These are phyloP conservation scores for Chaetodon trifasciatus DNA, from an alignment of 2,797 vertebrate species.

Conservation along the genomic window DNA sequence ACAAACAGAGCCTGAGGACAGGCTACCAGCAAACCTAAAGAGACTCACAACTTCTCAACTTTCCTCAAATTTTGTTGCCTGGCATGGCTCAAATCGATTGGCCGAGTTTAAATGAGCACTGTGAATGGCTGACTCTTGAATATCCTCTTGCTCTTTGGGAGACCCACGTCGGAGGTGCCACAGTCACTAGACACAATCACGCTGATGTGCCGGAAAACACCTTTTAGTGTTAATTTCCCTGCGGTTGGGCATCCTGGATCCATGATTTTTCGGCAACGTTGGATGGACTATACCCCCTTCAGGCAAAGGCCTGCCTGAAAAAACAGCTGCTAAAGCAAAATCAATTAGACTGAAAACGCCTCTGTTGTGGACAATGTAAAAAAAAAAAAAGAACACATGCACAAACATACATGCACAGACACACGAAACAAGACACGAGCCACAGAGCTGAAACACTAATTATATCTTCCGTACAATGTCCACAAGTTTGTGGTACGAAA, in stretches of 20 bases:
- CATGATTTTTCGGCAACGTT: constrained; percentile 23
- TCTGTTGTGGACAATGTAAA: constrained; percentile 64
- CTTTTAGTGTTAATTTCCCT: constrained; percentile 47
- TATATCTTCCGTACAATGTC: constrained; percentile 65
- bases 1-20: constrained; percentile 52
- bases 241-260: constrained; percentile 24
- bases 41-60: constrained; percentile 32
- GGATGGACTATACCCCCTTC: constrained; percentile 54
- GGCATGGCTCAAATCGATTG: constrained; percentile 16
- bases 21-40: constrained; percentile 58
- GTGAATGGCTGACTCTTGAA: constrained; percentile 28
- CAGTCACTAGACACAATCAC: constrained; percentile 26
- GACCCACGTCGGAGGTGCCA: constrained; percentile 21
- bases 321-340: constrained; percentile 34
- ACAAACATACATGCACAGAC: constrained; percentile 42
- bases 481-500: constrained; percentile 64
- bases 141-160: constrained; percentile 39
- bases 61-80: constrained; percentile 13
- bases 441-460: constrained; percentile 49
- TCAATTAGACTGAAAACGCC: constrained; percentile 46
- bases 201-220: constrained; percentile 47
- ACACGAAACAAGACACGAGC: constrained; percentile 40
- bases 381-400: constrained; percentile 50
- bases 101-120: background rate
- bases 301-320: constrained; percentile 37